phyloP scores from a whole-genome alignment of 2,113 vertebrate genomes.

The Lynx canadensis region DNA sequence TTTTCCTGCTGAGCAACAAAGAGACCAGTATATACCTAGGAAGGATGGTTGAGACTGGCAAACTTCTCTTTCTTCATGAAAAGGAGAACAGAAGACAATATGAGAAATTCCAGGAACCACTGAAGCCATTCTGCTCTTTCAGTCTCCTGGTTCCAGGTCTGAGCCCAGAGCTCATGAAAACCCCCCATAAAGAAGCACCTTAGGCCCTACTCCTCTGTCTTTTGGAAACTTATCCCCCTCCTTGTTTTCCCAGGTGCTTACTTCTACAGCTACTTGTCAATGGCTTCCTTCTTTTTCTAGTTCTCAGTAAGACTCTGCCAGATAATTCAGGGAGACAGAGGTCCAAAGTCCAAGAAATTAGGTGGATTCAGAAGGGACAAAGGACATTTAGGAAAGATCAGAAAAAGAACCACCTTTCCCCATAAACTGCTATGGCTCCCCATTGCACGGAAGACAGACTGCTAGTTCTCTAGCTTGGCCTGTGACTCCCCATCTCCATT shows the following conservation, averaged over 20 bases:
- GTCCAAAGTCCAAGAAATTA: not conserved
- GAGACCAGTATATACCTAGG: not conserved
- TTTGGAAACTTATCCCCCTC: not conserved
- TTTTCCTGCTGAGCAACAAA: not conserved
- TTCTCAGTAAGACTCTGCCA: not conserved
- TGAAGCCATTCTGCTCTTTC: not conserved
- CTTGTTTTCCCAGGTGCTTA: not conserved
- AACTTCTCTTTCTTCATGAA: not conserved
- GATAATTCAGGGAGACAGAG: not conserved
- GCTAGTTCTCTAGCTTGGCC: not conserved
- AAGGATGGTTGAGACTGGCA: not conserved
- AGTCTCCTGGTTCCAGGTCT: not conserved
- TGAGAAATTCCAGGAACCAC: not conserved
- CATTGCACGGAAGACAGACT: not conserved
- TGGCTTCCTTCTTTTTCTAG: not conserved
- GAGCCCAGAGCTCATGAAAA: not conserved
- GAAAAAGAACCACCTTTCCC: not conserved
- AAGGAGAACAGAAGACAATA: not conserved
- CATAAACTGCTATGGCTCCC: not conserved
- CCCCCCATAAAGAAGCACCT: not conserved
- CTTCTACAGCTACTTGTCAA: not conserved
- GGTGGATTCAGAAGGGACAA: not conserved
- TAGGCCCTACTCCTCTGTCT: not conserved
- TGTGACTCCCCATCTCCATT: not conserved
- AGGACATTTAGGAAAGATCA: not conserved